phyloP scores from a whole-genome alignment of 2,888 invertebrate genomes.

The Eupelmus urozonus region DNA sequence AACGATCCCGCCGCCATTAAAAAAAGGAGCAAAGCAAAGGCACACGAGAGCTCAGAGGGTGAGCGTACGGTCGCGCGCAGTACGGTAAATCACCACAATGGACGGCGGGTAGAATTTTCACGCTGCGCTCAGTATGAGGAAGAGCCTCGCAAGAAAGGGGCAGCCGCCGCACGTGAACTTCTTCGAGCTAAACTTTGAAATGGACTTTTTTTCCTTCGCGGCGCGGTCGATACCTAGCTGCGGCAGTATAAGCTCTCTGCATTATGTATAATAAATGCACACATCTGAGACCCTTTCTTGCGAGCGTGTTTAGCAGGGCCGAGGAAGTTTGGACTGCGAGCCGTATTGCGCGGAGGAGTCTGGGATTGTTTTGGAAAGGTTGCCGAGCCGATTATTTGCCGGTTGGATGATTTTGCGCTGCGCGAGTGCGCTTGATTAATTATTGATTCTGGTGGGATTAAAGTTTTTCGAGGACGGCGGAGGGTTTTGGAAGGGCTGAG shows the following conservation, averaged over 20 bases:
- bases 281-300: conserved; percentile 6
- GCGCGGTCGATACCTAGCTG: conserved; percentile 12
- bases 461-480: not conserved
- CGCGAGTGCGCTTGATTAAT: conserved; percentile 33
- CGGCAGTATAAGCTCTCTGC: not conserved
- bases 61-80: conserved; percentile 6
- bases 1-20: conserved; percentile 19
- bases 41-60: not conserved
- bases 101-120: conserved; percentile 15
- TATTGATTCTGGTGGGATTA: conserved; percentile 16
- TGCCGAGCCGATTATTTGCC: conserved; percentile 11
- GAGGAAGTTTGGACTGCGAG: not conserved
- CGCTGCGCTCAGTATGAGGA: conserved; percentile 1
- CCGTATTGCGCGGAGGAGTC: not conserved
- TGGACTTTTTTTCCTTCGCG: conserved; percentile 33
- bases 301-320: not conserved
- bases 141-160: conserved; percentile 21
- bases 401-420: not conserved
- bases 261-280: conserved; percentile 43
- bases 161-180: not conserved
- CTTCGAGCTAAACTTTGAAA: conserved; percentile 38
- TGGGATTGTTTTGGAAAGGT: not conserved
- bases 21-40: not conserved
- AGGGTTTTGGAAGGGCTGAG: too few species aligned
- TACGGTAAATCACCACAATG: conserved; percentile 52